Evolutionary conservation across 2,797 vertebrate genomes (phyloP), one percentile per base, ranked within the genome.

Genomic region (Paedocypris micromegethes): DNA sequence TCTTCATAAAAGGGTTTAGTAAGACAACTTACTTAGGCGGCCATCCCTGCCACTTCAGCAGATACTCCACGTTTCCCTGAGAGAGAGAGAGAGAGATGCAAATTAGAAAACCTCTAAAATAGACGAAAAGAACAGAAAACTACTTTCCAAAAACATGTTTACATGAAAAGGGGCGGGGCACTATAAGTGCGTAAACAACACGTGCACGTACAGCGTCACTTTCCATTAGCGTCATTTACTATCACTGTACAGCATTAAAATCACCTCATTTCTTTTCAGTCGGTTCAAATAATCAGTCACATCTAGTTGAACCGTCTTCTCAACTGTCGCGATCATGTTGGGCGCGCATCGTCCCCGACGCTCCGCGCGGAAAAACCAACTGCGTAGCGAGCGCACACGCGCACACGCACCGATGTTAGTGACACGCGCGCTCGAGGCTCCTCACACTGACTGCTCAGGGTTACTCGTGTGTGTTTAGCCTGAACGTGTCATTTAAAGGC

Each of bases 11-110:
- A 60, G 2, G 0, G 51, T 23, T 6, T 6, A 56, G 44, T 37
- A 38, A 7, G 5, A 38, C 80, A 78, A 89, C 96, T 98, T 94
- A 99, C 96, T 99, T 96, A 75, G 90, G 92, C 51, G 96, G 87
- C 96, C 96, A 99, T 89, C 96, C 96, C 83, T 98, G 96, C 96
- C 96, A 99, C 83, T 99, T 99, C 83, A 98, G 91, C 66, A 98
- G 89, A 76, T 98, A 98, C 76, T 99, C 96, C 82, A 98, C 95
- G 82, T 96, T 93, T 76, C 96, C 96, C 96, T 98, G 81, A 40
- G 70, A 39, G 52, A 72, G 47, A 68, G 9, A 66, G 63, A 76
- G 58, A 74, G 9, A 72, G 0, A 64, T 9, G 9, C 39, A 50
- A 49, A 5, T 23, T 23, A 23, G 23, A 23, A 23, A 23, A 23